Evolutionary conservation across 2,113 vertebrate genomes (phyloP), one percentile per base, ranked within the genome.

Genomic region (Istiophorus platypterus): DNA sequence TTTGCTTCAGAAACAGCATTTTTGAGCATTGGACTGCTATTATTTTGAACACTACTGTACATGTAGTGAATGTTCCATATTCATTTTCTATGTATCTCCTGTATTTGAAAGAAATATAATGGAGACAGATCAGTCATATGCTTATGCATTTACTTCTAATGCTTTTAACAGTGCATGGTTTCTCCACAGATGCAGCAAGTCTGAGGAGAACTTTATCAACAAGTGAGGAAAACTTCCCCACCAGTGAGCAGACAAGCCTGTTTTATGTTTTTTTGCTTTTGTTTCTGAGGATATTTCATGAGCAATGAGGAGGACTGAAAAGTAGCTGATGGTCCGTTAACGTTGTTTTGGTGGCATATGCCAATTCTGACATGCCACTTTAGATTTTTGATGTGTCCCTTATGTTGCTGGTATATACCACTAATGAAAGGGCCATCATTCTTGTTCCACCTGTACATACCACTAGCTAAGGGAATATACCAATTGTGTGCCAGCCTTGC

Each of bases 211-310:
- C 71, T 29, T 7, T 64, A 52, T 78, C 84, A 14, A 39, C 79
- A 26, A 52, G 56, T 72, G 91, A 94, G 52, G 92, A 93, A 9
- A 91, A 51, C 27, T 2, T 82, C 67, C 93, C 92, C 29, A 86
- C 88, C 92, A 93, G 95, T 95, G 85, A 42, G 24, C 15, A 64
- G 10, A 57, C 14, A 64, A 42, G 26, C 2, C n/a, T 26, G 20
- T 42, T 18, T 8, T 68, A 29, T 24, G 45, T 47, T 47, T 47
- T 5, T 47, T 47, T 54, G 10, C 7, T 66, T 56, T 54, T 31
- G 7, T 26, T 41, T 29, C 42, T 42, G 27, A 20, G 11, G 22
- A 22, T 13, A 31, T 11, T 31, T 34, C 20, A n/a, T 1, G 1
- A 14, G 12, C 4, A 27, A 52, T 34, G 39, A 10, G 24, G 8